Conservation (phyloP, 2,113 vertebrate species). For the Antechinus stuartii region DNA sequence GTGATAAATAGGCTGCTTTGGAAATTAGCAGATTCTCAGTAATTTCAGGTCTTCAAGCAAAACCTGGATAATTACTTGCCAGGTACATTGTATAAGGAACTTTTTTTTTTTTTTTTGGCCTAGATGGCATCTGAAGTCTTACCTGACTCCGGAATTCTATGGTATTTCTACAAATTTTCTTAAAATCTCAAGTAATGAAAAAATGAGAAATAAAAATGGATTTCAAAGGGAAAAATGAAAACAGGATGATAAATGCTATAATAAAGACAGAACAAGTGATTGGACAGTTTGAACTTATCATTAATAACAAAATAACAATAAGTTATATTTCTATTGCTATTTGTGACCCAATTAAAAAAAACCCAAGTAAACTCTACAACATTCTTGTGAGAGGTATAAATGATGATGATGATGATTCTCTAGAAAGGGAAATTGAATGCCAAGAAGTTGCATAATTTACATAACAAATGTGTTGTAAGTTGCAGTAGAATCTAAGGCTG, state of each 20-base stretch:
- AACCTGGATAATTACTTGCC: neutral
- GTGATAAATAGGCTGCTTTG: neutral
- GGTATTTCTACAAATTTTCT: neutral
- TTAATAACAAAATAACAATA: neutral
- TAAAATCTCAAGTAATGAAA: conserved; percentile 46
- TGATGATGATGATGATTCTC: conserved; percentile 20
- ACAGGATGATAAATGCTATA: neutral
- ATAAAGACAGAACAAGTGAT: neutral
- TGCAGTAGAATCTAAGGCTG: conserved; percentile 23
- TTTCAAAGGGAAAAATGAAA: neutral
- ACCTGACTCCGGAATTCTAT: neutral
- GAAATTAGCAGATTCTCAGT: neutral
- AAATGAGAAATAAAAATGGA: conserved; percentile 31
- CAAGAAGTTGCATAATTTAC: neutral
- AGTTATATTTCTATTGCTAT: conserved; percentile 25
- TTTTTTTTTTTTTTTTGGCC: neutral
- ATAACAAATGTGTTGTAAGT: neutral
- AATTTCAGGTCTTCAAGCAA: neutral
- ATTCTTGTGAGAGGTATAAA: conserved; percentile 34
- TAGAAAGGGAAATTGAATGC: neutral
- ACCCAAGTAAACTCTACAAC: neutral
- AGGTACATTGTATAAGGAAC: neutral
- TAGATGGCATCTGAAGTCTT: neutral
- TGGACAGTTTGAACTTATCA: neutral
- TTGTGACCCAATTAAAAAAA: conserved; percentile 22